These are phyloP conservation scores for Ischnus inquisitorius DNA, from an alignment of 2,888 invertebrate genomes.

Conservation along the genomic window DNA sequence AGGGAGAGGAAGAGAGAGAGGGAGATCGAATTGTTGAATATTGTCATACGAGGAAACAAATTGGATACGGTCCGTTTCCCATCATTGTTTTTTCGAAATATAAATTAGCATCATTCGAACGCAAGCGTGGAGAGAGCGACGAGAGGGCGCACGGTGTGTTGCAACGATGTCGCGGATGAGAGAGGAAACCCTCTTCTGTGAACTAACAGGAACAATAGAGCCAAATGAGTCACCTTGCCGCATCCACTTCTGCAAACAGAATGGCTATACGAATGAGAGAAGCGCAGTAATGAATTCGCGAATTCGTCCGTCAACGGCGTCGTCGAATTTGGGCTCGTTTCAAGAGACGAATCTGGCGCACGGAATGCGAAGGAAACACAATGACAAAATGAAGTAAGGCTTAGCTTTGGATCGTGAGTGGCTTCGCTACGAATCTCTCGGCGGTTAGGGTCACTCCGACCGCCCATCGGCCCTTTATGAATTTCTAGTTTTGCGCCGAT, in stretches of 20 bases:
- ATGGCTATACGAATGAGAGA: not conserved
- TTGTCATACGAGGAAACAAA: constrained; percentile 25
- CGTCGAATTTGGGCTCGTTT: constrained; percentile 6
- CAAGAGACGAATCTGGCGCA: not conserved
- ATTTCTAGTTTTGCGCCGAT: no score
- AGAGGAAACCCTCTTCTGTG: constrained; percentile 37
- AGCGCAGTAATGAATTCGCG: constrained; percentile 11
- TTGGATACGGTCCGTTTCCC: constrained; percentile 47
- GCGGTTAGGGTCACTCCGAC: no score
- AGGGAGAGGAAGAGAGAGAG: not conserved
- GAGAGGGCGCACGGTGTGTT: constrained; percentile 13
- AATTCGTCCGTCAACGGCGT: constrained; percentile 1
- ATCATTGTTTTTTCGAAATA: constrained; percentile 60
- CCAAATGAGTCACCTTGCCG: constrained; percentile 64
- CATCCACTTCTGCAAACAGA: constrained; percentile 37
- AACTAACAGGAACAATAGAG: constrained; percentile 61
- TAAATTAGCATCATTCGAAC: constrained; percentile 54
- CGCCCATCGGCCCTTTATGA: no score
- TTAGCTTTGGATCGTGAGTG: no score
- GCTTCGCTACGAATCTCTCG: no score
- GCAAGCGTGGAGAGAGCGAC: not conserved
- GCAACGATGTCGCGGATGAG: constrained; percentile 54
- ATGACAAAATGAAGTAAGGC: no score
- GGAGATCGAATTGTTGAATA: not conserved
- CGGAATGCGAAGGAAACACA: not conserved